Evolutionary conservation across 2,797 vertebrate species (phyloP).

Genomic region (Coracias cyanogaster): DNA sequence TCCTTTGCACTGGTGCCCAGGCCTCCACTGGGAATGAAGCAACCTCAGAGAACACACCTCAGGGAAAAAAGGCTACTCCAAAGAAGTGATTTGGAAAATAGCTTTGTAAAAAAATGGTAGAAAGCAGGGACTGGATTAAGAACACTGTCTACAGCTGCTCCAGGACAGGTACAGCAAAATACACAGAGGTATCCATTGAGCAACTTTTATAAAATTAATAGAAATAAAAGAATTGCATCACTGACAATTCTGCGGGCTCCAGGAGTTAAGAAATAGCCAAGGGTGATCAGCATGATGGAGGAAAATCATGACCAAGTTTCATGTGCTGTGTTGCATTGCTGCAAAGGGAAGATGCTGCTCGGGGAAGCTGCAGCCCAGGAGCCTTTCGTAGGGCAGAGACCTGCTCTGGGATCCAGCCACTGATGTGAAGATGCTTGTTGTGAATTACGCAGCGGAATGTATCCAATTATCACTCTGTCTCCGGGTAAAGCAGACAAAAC

Average conservation of each 20-base stretch:
- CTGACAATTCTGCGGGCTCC: background rate
- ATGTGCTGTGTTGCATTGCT: background rate
- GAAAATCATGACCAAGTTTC: background rate
- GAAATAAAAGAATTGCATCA: background rate
- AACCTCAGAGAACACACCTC: background rate
- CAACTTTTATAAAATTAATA: background rate
- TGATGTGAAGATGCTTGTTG: background rate
- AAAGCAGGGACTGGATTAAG: background rate
- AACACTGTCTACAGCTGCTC: background rate
- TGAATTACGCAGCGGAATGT: background rate
- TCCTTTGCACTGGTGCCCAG: background rate
- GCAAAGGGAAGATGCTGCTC: background rate
- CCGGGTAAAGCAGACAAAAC: conserved; percentile 52
- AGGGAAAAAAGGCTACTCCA: background rate
- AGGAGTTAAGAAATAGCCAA: background rate
- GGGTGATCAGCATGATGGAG: accelerated
- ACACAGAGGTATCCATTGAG: too few species aligned
- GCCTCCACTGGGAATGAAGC: background rate
- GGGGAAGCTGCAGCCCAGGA: background rate
- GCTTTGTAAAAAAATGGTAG: background rate
- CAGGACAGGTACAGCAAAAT: background rate
- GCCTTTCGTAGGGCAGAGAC: background rate
- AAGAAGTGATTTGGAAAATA: background rate
- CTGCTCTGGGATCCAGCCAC: background rate
- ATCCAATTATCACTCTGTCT: conserved; percentile 50